Evolutionary conservation across 2,888 invertebrate species (phyloP).

Genomic region (Machimus rusticus): DNA sequence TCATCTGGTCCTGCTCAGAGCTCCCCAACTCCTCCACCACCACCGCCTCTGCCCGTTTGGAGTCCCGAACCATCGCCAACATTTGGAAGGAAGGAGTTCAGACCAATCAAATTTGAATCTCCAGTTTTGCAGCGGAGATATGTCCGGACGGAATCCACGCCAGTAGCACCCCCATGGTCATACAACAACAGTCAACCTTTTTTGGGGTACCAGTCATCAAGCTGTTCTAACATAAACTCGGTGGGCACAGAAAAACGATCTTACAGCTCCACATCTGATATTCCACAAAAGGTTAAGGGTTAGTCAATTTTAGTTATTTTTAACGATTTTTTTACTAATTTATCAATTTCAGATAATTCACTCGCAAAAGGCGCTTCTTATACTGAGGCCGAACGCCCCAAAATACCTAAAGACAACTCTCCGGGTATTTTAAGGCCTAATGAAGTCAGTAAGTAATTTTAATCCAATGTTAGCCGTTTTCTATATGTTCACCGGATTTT

Average conservation of each 20-base stretch:
- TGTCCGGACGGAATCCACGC: constrained; percentile 51
- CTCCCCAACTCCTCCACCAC: constrained; percentile 51
- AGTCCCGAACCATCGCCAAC: constrained; percentile 80
- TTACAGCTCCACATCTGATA: constrained; percentile 22
- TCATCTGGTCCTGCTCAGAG: constrained; percentile 60
- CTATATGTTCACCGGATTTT: neutral
- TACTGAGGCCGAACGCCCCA: constrained; percentile 50
- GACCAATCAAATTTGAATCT: constrained; percentile 79
- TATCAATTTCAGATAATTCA: neutral
- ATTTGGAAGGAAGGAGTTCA: constrained; percentile 78
- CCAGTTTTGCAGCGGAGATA: constrained; percentile 67
- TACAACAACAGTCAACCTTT: constrained; percentile 53
- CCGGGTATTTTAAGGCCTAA: constrained; percentile 70
- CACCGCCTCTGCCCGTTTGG: constrained; percentile 75
- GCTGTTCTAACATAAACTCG: constrained; percentile 66
- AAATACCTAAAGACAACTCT: constrained; percentile 59
- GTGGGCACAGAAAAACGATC: constrained; percentile 56
- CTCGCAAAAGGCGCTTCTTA: constrained; percentile 75
- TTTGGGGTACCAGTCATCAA: constrained; percentile 67
- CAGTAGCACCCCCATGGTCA: constrained; percentile 52
- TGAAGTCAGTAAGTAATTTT: constrained; percentile 65
- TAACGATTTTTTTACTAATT: neutral
- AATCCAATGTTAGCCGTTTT: neutral
- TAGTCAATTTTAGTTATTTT: neutral
- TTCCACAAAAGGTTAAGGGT: constrained; percentile 88